These are phyloP conservation scores for Rhabditoides inermis DNA, from an alignment of 2,888 invertebrate species.

Conservation along the genomic window DNA sequence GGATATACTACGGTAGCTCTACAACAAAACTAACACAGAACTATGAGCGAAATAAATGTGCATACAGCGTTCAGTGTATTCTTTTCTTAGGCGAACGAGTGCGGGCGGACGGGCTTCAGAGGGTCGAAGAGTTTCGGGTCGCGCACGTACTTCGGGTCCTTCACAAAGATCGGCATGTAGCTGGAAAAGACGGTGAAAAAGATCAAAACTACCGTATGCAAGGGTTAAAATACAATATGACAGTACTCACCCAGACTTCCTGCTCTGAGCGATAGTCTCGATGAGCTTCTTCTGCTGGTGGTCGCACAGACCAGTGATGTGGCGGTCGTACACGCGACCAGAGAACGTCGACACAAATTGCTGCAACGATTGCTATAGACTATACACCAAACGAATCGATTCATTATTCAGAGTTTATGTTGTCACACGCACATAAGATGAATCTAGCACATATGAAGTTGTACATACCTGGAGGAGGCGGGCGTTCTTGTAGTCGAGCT, in stretches of 20 bases:
- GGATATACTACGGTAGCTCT: no score
- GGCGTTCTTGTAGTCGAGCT: slow-evolving; percentile 63
- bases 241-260: not conserved
- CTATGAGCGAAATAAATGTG: not conserved
- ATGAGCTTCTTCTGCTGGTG: slow-evolving; percentile 38
- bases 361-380: slow-evolving; percentile 7
- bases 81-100: slow-evolving; percentile 48
- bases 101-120: slow-evolving; percentile 63
- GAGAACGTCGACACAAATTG: slow-evolving; percentile 85
- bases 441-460: not conserved
- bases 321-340: slow-evolving; percentile 79
- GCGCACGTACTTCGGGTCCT: slow-evolving; percentile 69
- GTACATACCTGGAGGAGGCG: slow-evolving; percentile 62
- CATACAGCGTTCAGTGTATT: no score
- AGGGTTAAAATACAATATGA: no score
- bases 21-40: slow-evolving; percentile 5
- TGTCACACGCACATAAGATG: not conserved
- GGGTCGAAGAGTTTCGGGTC: slow-evolving; percentile 87
- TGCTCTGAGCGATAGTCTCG: slow-evolving; percentile 10
- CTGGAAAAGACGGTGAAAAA: slow-evolving; percentile 58
- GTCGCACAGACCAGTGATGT: slow-evolving; percentile 82
- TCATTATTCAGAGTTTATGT: not conserved
- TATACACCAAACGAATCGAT: not conserved
- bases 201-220: slow-evolving; percentile 7
- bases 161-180: slow-evolving; percentile 71